Evolutionary conservation across 2,888 invertebrate genomes (phyloP), one percentile per base, ranked within the genome.

Genomic region (Parthenolecanium corni): DNA sequence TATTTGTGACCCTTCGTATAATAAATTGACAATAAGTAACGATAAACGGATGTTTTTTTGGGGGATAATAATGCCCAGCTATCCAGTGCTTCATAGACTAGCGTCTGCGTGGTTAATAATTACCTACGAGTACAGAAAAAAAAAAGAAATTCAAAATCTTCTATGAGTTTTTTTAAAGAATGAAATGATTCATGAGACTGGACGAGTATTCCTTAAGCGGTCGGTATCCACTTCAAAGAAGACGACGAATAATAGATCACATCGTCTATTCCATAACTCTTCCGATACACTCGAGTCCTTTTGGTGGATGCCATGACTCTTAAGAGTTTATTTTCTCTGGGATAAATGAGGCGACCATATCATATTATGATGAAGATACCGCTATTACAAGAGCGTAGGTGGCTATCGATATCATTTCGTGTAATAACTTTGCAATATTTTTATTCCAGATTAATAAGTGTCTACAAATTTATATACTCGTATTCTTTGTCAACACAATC

Each of bases 21-120:
- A 58, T 58, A 58, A 58, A 58, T 58, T 58, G 58, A 58, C 58
- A 58, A 58, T 49, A 58, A 58, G 58, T 58, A 58, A 58, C 58
- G 58, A 58, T 58, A 58, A 58, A 47, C 58, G 58, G 58, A 58
- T 58, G 58, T 58, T 58, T 58, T 58, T 38, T 31, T 31, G 53
- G 53, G 31, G 31, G 9, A 31, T 31, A 31, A 31, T 31, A 31
- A 31, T 31, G 31, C 31, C n/a, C 31, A 31, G 31, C 9, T 31
- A n/a, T n/a, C 9, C 31, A 9, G 9, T 31, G 31, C 31, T 31
- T n/a, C 31, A 31, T 31, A 9, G 4, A 31, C 31, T 9, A 4
- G 31, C 9, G 31, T 31, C 31, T 31, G 31, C 31, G 9, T 31
- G 31, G 31, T 31, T 31, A 58, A 51, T 36, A 51, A 58, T 56